Conservation (phyloP, 2,113 vertebrate genomes). For the Gracilinanus agilis region DNA sequence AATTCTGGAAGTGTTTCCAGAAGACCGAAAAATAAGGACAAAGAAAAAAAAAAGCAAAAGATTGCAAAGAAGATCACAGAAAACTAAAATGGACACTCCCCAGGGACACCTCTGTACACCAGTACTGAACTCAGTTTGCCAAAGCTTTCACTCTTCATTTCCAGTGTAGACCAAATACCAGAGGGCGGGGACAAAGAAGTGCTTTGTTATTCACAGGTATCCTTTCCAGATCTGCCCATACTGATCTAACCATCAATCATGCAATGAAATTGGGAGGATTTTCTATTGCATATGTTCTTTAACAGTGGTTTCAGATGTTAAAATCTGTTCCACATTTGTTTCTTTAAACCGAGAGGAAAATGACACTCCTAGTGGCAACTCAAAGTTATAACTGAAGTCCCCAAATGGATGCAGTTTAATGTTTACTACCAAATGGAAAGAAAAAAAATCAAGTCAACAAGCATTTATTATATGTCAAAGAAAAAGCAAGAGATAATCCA, state of each 20-base stretch:
- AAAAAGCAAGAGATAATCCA: background rate
- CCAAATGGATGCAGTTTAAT: background rate
- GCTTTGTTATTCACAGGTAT: background rate
- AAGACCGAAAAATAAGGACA: background rate
- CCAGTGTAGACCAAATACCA: background rate
- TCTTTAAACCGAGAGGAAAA: slow-evolving; percentile 38
- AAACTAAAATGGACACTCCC: background rate
- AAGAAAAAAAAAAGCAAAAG: background rate
- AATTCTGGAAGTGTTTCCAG: slow-evolving; percentile 33
- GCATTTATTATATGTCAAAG: background rate
- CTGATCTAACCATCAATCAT: background rate
- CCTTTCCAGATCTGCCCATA: background rate
- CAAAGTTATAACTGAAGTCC: slow-evolving; percentile 25
- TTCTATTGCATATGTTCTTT: background rate
- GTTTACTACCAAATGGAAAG: background rate
- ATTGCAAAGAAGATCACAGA: background rate
- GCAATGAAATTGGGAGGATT: background rate
- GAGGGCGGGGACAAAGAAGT: background rate
- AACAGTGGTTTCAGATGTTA: slow-evolving; percentile 25
- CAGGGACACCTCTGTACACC: background rate
- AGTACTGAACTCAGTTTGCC: background rate
- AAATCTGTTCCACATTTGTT: background rate
- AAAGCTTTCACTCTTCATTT: background rate
- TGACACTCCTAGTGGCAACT: slow-evolving; percentile 47
- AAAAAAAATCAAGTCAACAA: background rate